phyloP scores from a whole-genome alignment of 2,113 vertebrate species.

The Limanda limanda region DNA sequence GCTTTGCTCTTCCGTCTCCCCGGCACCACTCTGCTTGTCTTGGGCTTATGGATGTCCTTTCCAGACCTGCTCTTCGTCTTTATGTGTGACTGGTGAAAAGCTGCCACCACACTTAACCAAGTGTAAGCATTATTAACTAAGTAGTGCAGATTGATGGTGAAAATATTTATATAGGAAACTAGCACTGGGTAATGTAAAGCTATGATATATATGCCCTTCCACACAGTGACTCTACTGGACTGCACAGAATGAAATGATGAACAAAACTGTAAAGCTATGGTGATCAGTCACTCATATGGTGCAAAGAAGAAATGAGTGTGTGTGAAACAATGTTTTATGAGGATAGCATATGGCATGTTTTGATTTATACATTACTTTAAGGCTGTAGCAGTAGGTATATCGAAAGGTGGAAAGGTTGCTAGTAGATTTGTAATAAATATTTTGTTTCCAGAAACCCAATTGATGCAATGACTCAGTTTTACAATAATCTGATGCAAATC shows the following conservation, averaged over 20 bases:
- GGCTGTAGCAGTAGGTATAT: background rate
- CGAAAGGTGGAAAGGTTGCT: background rate
- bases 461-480: no score
- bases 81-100: conserved; percentile 65
- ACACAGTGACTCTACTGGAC: conserved; percentile 9
- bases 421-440: background rate
- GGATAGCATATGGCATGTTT: background rate
- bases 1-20: conserved; percentile 80
- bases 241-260: background rate
- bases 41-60: conserved; percentile 68
- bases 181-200: conserved; percentile 26
- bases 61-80: conserved; percentile 60
- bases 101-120: conserved; percentile 59
- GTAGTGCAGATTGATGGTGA: conserved; percentile 49
- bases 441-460: no score
- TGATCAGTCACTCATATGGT: conserved; percentile 4
- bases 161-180: conserved; percentile 46
- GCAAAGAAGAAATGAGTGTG: background rate
- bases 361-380: background rate
- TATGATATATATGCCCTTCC: conserved; percentile 27
- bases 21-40: conserved; percentile 53
- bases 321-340: conserved; percentile 16
- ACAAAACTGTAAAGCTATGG: background rate
- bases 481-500: no score
- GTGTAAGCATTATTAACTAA: conserved; percentile 71